These are phyloP conservation scores for Euleptes europaea DNA, from an alignment of 2,113 vertebrate genomes.

Conservation along the genomic window DNA sequence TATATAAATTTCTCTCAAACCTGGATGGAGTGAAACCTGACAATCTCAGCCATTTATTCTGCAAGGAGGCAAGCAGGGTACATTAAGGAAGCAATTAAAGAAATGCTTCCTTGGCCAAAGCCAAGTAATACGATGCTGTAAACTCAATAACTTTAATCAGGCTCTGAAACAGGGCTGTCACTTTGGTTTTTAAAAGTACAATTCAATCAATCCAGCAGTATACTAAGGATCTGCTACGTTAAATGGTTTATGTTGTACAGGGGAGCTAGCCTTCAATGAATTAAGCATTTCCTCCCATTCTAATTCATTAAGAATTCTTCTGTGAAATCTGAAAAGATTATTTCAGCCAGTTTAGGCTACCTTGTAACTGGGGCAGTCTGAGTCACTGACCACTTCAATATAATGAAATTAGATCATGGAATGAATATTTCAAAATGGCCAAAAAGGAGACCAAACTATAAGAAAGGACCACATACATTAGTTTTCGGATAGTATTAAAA, in stretches of 20 bases:
- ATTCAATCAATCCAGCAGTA: background rate
- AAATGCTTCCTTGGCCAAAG: constrained; percentile 33
- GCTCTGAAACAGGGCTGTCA: constrained; percentile 12
- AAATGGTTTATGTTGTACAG: background rate
- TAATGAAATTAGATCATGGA: background rate
- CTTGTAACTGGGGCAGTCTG: background rate
- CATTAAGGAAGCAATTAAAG: constrained; percentile 57
- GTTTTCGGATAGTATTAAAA: background rate
- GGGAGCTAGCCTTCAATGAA: background rate
- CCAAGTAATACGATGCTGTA: background rate
- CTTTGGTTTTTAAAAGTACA: constrained; percentile 8
- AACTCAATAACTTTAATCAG: constrained; percentile 27
- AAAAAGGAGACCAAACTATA: background rate
- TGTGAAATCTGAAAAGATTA: background rate
- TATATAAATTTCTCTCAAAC: constrained; percentile 27
- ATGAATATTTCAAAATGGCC: background rate
- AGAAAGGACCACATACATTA: background rate
- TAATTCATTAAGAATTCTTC: background rate
- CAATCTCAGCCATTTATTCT: constrained; percentile 25
- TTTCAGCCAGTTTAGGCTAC: background rate
- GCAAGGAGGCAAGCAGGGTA: background rate
- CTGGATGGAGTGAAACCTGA: constrained; percentile 16
- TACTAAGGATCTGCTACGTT: background rate
- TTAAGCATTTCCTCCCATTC: background rate
- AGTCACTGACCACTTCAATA: background rate